phyloP scores from a whole-genome alignment of 1,140 invertebrate genomes.

The Drosophila bipectinata region DNA sequence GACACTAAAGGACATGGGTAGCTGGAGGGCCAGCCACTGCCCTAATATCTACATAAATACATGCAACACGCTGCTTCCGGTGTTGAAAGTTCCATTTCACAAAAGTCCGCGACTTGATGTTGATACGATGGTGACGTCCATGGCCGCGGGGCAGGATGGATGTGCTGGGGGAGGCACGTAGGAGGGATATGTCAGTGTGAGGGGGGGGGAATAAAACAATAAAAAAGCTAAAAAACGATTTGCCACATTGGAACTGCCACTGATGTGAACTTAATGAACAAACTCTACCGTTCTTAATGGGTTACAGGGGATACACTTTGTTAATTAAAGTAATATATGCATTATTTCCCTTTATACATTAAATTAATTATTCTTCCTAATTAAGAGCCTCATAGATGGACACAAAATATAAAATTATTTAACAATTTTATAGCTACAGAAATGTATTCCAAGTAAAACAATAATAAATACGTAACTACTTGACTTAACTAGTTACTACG shows the following conservation, averaged over 20 bases:
- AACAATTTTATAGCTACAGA: too few relatives aligned
- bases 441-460: too few relatives aligned
- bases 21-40: constrained; percentile 38
- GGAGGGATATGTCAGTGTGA: constrained; percentile 28
- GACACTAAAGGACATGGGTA: not conserved
- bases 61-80: constrained; percentile 82
- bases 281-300: not conserved
- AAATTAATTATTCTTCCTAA: too few relatives aligned
- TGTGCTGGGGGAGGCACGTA: not conserved
- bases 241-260: constrained; percentile 33
- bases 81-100: constrained; percentile 79
- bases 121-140: constrained; percentile 60
- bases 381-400: too few relatives aligned
- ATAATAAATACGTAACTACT: too few relatives aligned
- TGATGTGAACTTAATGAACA: not conserved
- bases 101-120: constrained; percentile 76
- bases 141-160: constrained; percentile 18
- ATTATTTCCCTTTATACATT: not conserved
- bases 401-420: too few relatives aligned
- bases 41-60: constrained; percentile 82
- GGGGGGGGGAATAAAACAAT: constrained; percentile 32
- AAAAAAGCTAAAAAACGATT: constrained; percentile 14
- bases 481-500: too few relatives aligned
- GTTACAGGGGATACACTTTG: not conserved
- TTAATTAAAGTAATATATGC: not conserved